These are phyloP conservation scores for Alethe castanea DNA, from an alignment of 2,113 vertebrate genomes.

Conservation along the genomic window DNA sequence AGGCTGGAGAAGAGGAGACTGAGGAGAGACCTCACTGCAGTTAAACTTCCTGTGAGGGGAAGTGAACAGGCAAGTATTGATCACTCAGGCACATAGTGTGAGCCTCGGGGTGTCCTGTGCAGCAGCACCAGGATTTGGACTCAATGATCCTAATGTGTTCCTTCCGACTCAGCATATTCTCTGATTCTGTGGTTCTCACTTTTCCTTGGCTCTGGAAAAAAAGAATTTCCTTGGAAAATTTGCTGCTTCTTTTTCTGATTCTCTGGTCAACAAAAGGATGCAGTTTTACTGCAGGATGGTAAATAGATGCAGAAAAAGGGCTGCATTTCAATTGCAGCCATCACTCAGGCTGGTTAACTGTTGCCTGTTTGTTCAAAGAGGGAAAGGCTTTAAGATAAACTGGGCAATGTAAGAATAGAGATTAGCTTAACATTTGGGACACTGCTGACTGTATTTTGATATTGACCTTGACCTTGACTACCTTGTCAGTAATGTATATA, in stretches of 20 bases:
- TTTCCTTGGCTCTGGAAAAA: not conserved
- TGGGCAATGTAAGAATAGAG: not conserved
- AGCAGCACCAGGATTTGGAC: no score
- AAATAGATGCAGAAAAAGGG: not conserved
- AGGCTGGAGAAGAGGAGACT: not conserved
- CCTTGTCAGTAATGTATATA: not conserved
- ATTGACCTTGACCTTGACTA: not conserved
- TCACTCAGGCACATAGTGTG: not conserved
- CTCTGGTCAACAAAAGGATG: not conserved
- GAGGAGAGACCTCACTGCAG: not conserved
- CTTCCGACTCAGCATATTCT: not conserved
- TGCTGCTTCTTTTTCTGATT: not conserved
- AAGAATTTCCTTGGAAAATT: not conserved
- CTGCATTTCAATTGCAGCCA: not conserved
- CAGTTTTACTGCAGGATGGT: not conserved
- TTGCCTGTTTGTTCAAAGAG: not conserved
- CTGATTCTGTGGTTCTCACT: not conserved
- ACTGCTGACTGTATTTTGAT: slow-evolving; percentile 30
- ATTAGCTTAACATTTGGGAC: slow-evolving; percentile 32
- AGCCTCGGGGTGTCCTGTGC: not conserved
- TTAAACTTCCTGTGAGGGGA: not conserved
- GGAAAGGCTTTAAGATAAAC: not conserved
- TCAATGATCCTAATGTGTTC: rapidly evolving
- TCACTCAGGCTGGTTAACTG: not conserved
- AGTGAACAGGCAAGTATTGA: rapidly evolving